Evolutionary conservation across 2,888 invertebrate genomes (phyloP).

Genomic region (Stenchaetothrips biformis): DNA sequence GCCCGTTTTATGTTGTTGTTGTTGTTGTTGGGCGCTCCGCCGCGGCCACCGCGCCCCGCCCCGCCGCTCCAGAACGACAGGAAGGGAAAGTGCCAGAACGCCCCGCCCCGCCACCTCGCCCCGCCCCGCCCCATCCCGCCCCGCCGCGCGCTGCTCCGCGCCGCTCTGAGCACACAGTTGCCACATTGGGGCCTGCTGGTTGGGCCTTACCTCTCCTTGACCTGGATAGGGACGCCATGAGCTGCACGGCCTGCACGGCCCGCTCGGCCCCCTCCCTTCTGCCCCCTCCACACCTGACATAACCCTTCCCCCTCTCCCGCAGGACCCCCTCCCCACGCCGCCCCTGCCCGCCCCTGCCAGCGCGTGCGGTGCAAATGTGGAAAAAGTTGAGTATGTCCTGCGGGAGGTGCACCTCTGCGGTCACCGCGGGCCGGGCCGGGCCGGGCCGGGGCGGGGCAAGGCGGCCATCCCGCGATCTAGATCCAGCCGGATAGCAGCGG

Average conservation of each 20-base stretch:
- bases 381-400: too few relatives aligned
- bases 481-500: too few relatives aligned
- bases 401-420: too few relatives aligned
- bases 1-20: constrained; percentile 49
- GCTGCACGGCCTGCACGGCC: not conserved
- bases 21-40: constrained; percentile 48
- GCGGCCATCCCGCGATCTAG: too few relatives aligned
- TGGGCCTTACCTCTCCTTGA: constrained; percentile 8
- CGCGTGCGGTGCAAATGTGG: too few relatives aligned
- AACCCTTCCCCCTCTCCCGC: not conserved
- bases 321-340: not conserved
- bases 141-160: constrained; percentile 37
- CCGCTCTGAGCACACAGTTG: constrained; percentile 46
- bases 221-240: not conserved
- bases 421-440: too few relatives aligned
- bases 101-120: constrained; percentile 36
- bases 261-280: not conserved
- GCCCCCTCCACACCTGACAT: too few relatives aligned
- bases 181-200: constrained; percentile 32
- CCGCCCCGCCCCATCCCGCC: constrained; percentile 40
- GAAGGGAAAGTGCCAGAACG: constrained; percentile 40
- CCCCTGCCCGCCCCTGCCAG: not conserved
- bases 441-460: too few relatives aligned
- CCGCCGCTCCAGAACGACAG: constrained; percentile 36
- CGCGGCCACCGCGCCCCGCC: constrained; percentile 42